These are phyloP conservation scores for Parauchenoglanis ngamensis DNA, from an alignment of 2,797 vertebrate genomes.

Conservation along the genomic window DNA sequence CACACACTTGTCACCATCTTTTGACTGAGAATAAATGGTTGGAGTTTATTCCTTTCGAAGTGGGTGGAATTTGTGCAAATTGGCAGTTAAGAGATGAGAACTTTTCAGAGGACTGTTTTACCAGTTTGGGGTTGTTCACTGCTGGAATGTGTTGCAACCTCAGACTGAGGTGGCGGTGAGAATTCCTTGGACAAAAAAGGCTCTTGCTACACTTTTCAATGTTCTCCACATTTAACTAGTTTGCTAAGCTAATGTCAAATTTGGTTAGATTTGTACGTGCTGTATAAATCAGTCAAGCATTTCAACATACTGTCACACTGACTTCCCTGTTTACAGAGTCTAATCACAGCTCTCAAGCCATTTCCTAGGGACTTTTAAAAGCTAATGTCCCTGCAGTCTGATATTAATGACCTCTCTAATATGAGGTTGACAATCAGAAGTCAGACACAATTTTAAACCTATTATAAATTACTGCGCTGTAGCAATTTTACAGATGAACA, in stretches of 20 bases:
- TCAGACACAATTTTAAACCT: background rate
- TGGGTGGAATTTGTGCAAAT: background rate
- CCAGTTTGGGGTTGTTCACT: background rate
- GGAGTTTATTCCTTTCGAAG: background rate
- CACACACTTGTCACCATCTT: background rate
- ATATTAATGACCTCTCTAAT: background rate
- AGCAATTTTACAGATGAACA: constrained; percentile 26
- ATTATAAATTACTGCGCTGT: background rate
- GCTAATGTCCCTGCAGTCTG: background rate
- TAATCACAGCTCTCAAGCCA: background rate
- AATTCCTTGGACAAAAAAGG: background rate
- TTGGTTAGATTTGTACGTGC: background rate
- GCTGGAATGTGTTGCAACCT: background rate
- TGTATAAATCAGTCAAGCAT: background rate
- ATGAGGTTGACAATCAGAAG: background rate
- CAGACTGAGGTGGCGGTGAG: background rate
- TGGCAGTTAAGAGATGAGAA: background rate
- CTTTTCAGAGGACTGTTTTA: background rate
- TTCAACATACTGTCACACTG: background rate
- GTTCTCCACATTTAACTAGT: background rate
- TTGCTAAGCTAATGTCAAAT: background rate
- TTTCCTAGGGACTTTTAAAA: constrained; percentile 4
- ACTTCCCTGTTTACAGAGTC: background rate
- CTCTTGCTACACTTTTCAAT: background rate
- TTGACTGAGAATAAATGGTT: background rate